A percentile compares a stretch with the other conserved stretches of the same genome.
Evolutionary conservation across 2,797 vertebrate species (phyloP).

Genomic region (Meriones psammophilus): DNA sequence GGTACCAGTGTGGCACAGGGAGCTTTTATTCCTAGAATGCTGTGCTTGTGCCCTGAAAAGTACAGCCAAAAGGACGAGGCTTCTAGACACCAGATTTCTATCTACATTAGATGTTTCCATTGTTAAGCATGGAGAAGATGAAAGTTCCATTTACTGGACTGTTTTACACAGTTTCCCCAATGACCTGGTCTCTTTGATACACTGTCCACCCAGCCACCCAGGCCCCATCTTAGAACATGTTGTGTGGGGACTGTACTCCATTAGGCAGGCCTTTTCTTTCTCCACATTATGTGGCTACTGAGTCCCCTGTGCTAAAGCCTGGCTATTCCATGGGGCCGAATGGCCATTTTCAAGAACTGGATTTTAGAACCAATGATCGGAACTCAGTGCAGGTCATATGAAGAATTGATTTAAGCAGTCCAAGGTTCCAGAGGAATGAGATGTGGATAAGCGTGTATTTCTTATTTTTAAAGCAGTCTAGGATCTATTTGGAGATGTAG

Average conservation of each 20-base stretch:
- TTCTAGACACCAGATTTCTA: not conserved
- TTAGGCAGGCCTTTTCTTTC: conserved; percentile 1
- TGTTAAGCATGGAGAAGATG: not conserved
- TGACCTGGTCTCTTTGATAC: not conserved
- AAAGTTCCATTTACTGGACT: not conserved
- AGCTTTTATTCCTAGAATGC: not conserved
- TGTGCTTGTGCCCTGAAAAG: not conserved
- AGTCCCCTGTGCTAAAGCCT: not conserved
- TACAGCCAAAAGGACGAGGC: not conserved
- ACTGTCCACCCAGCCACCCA: not conserved
- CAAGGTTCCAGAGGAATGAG: conserved; percentile 14
- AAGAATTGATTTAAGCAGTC: conserved; percentile 50
- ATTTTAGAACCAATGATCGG: conserved; percentile 69
- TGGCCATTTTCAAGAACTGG: conserved; percentile 49
- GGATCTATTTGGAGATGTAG: conserved; percentile 66
- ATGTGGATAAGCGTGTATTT: not conserved
- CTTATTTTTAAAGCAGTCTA: conserved; percentile 49
- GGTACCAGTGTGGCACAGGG: accelerated
- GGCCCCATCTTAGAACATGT: accelerated
- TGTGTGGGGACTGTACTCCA: not conserved
- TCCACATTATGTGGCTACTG: not conserved
- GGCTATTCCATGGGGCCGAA: not conserved
- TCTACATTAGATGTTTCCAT: conserved; percentile 27
- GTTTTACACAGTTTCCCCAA: not conserved
- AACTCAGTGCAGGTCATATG: not conserved